phyloP scores from a whole-genome alignment of 2,888 invertebrate species.

The Allygus modestus region DNA sequence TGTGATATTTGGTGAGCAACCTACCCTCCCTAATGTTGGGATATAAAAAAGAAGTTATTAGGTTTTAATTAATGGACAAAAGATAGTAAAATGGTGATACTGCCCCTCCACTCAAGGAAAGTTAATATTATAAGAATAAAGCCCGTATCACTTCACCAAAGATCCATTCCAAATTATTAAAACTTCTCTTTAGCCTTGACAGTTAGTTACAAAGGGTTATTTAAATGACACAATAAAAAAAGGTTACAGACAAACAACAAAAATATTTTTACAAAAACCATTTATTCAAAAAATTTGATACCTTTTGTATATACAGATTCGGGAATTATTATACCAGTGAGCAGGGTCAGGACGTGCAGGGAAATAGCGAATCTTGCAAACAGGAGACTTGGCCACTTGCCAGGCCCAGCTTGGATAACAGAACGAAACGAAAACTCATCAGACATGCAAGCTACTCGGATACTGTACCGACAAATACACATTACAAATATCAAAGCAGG shows the following conservation, averaged over 20 bases:
- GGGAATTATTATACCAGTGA: constrained; percentile 54
- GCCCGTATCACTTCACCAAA: too few species aligned
- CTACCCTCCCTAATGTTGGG: too few species aligned
- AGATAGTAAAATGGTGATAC: too few species aligned
- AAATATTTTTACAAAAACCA: constrained; percentile 21
- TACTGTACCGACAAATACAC: neutral
- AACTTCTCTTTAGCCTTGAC: too few species aligned
- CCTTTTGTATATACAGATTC: constrained; percentile 54
- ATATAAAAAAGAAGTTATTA: too few species aligned
- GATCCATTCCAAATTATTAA: too few species aligned
- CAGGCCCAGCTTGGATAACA: constrained; percentile 33
- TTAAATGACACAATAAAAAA: too few species aligned
- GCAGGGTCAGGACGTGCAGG: constrained; percentile 50
- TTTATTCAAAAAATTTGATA: constrained; percentile 30
- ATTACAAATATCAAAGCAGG: neutral
- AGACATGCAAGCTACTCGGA: constrained; percentile 34
- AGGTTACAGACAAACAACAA: neutral
- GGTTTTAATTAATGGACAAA: too few species aligned
- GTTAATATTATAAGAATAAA: too few species aligned
- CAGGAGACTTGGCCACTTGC: constrained; percentile 22
- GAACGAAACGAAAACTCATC: constrained; percentile 14
- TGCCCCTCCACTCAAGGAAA: too few species aligned
- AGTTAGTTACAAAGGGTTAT: too few species aligned
- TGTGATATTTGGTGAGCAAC: too few species aligned
- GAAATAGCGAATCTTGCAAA: constrained; percentile 54